phyloP scores from a whole-genome alignment of 2,113 vertebrate genomes.

The Micromys minutus region DNA sequence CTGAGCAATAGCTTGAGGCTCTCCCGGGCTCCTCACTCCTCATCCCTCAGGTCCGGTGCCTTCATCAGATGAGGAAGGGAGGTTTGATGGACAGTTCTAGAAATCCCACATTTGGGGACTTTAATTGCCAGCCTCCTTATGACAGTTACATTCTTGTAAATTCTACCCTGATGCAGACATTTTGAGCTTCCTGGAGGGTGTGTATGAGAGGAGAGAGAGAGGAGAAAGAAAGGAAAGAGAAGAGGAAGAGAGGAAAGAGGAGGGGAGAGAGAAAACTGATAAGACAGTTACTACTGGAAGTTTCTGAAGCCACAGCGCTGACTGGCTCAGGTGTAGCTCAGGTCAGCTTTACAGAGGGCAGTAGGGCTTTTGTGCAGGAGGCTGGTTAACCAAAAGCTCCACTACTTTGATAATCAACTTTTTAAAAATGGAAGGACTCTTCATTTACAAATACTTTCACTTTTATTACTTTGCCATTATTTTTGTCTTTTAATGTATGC shows the following conservation, averaged over 20 bases:
- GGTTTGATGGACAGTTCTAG: neutral
- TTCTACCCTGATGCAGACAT: neutral
- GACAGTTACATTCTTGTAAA: neutral
- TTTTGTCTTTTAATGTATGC: neutral
- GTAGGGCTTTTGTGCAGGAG: neutral
- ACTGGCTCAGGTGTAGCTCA: neutral
- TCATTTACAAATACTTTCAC: neutral
- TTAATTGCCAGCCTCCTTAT: neutral
- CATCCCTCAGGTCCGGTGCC: fast-evolving
- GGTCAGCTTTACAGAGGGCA: neutral
- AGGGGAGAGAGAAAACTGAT: neutral
- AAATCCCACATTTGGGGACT: neutral
- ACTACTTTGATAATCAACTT: neutral
- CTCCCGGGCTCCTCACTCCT: neutral
- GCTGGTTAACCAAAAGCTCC: neutral
- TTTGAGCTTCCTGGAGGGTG: neutral
- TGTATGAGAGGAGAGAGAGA: neutral
- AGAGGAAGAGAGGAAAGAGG: neutral
- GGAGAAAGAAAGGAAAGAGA: fast-evolving
- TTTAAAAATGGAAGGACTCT: neutral
- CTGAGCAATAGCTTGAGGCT: neutral
- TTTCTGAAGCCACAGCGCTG: neutral
- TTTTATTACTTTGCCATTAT: neutral
- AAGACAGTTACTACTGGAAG: neutral
- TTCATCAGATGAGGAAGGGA: neutral